Conservation (phyloP, 1,140 invertebrate species). For the Drosophila biarmipes region DNA sequence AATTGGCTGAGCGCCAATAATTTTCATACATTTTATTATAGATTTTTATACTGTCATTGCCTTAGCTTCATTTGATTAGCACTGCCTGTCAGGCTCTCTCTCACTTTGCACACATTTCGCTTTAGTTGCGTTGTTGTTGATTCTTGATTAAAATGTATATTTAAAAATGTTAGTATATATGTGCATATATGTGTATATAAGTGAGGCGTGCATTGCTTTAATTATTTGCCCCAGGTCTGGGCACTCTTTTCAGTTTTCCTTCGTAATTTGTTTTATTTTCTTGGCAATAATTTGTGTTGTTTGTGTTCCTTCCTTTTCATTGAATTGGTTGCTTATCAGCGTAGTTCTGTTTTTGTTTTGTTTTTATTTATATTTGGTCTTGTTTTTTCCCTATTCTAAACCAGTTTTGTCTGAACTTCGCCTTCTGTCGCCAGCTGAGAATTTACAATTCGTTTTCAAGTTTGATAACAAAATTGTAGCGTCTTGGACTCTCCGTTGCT, state of each 20-base stretch:
- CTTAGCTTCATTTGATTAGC: conserved; percentile 42
- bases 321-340: conserved; percentile 23
- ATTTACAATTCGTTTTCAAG: conserved; percentile 37
- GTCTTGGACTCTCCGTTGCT: conserved; percentile 25
- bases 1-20: conserved; percentile 79
- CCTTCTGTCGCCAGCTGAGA: conserved; percentile 24
- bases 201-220: conserved; percentile 9
- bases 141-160: conserved; percentile 27
- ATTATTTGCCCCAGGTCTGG: conserved; percentile 51
- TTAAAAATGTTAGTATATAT: conserved; percentile 18
- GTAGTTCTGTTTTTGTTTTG: neutral
- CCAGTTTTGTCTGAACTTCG: conserved; percentile 27
- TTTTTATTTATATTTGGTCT: conserved; percentile 28
- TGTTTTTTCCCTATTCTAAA: conserved; percentile 17
- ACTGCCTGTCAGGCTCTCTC: neutral
- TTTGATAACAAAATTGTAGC: conserved; percentile 60
- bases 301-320: conserved; percentile 4
- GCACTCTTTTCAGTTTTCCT: conserved; percentile 2
- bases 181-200: no score
- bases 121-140: conserved; percentile 21
- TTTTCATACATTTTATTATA: conserved; percentile 73
- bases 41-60: conserved; percentile 70
- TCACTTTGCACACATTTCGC: conserved; percentile 10
- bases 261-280: conserved; percentile 19
- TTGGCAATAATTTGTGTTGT: conserved; percentile 1